Percentiles rank a stretch among this genome's conserved stretches.
Conservation (phyloP, 2,113 vertebrate species). For the Lagenorhynchus albirostris region DNA sequence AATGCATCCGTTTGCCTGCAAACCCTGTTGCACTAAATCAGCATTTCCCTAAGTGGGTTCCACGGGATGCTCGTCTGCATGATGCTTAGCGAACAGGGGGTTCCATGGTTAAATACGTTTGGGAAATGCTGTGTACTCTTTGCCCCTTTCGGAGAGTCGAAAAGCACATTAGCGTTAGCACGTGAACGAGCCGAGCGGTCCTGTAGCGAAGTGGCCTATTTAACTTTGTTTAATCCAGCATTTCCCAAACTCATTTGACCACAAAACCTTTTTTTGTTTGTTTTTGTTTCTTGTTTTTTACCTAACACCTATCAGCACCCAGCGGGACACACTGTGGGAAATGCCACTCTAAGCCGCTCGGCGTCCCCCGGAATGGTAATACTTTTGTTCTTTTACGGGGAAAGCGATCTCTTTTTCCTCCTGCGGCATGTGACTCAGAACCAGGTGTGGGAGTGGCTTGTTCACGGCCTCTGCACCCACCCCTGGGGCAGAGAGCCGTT, state of each 20-base stretch:
- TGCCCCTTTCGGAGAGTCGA: constrained; percentile 46
- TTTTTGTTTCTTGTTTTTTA: constrained; percentile 63
- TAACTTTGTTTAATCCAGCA: constrained; percentile 62
- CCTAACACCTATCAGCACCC: constrained; percentile 76
- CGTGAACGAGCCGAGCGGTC: neutral
- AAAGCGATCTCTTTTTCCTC: constrained; percentile 59
- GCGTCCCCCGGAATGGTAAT: constrained; percentile 77
- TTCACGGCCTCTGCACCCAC: neutral
- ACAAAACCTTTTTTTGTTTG: constrained; percentile 74
- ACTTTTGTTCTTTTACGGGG: constrained; percentile 76
- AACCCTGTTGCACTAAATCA: neutral
- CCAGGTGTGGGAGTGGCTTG: constrained; percentile 28
- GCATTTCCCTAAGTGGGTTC: constrained; percentile 74
- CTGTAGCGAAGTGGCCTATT: constrained; percentile 31
- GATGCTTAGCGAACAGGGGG: constrained; percentile 68
- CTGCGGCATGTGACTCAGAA: neutral
- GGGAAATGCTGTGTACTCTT: constrained; percentile 69
- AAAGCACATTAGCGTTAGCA: constrained; percentile 3
- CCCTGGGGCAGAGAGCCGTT: neutral
- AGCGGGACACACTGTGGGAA: constrained; percentile 77
- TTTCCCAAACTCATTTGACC: constrained; percentile 78
- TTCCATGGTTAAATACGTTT: constrained; percentile 78
- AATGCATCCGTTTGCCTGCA: neutral
- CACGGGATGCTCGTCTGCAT: constrained; percentile 62
- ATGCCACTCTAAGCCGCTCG: constrained; percentile 71